Evolutionary conservation across 2,888 invertebrate genomes (phyloP).

Genomic region (Rhamphomyia laevipes): DNA sequence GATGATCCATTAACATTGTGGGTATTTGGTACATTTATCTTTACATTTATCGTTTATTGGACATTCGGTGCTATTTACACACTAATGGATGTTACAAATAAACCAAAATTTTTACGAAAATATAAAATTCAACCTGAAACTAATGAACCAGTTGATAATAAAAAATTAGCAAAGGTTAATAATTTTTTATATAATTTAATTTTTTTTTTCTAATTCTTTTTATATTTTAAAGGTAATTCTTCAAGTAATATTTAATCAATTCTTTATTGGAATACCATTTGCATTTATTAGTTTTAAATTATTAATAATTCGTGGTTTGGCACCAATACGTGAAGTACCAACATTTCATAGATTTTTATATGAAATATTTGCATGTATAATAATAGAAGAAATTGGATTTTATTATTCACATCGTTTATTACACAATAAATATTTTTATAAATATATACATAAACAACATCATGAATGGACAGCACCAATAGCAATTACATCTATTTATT

Average conservation of each 20-base stretch:
- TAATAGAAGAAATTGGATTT: constrained; percentile 70
- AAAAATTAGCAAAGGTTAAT: constrained; percentile 44
- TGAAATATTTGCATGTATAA: constrained; percentile 58
- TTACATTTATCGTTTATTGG: constrained; percentile 63
- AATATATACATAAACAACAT: constrained; percentile 72
- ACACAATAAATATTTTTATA: constrained; percentile 63
- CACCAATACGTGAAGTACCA: constrained; percentile 54
- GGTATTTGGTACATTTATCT: constrained; percentile 48
- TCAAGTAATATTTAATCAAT: constrained; percentile 61
- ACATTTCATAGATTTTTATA: constrained; percentile 64
- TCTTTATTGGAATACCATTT: constrained; percentile 54
- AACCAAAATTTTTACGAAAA: constrained; percentile 54
- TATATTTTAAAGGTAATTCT: constrained; percentile 47
- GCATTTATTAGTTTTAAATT: constrained; percentile 47
- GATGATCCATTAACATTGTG: constrained; percentile 54
- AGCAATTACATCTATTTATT: constrained; percentile 66
- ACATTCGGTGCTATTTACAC: constrained; percentile 62
- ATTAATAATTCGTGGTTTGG: constrained; percentile 55
- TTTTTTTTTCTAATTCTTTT: background rate
- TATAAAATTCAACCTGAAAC: constrained; percentile 77
- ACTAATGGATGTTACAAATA: constrained; percentile 59
- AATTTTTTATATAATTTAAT: background rate
- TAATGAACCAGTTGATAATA: constrained; percentile 59
- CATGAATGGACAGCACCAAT: constrained; percentile 84
- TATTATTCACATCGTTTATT: constrained; percentile 76